Conservation (phyloP, 2,888 invertebrate genomes). For the Steinernema scapterisci region DNA sequence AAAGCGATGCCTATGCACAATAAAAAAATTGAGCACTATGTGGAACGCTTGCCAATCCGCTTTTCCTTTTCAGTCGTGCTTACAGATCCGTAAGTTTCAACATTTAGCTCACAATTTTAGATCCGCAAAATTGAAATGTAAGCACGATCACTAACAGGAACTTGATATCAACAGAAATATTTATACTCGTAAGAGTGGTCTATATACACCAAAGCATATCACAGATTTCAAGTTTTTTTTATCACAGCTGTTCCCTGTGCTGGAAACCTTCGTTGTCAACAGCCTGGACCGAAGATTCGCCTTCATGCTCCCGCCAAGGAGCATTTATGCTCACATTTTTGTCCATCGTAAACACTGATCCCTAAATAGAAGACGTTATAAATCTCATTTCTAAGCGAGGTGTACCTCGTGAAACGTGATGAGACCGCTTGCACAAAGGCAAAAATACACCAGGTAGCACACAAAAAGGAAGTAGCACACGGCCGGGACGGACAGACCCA, state of each 20-base stretch:
- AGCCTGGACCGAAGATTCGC: background rate
- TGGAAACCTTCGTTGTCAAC: background rate
- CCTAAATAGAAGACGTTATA: background rate
- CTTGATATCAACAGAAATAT: background rate
- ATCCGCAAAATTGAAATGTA: too few species aligned
- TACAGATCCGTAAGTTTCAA: too few species aligned
- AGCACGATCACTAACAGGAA: background rate
- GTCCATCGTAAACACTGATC: background rate
- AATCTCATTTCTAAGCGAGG: too few species aligned
- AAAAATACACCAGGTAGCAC: slow-evolving; percentile 74
- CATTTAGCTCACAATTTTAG: too few species aligned
- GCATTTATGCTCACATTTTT: slow-evolving; percentile 2
- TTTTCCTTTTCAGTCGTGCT: too few species aligned
- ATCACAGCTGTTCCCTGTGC: background rate
- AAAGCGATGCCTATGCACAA: too few species aligned
- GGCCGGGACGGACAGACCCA: slow-evolving; percentile 73
- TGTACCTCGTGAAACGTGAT: background rate
- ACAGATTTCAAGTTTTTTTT: background rate
- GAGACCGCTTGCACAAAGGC: slow-evolving; percentile 38
- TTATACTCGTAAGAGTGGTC: background rate
- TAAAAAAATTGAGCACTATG: too few species aligned
- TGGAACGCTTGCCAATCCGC: too few species aligned
- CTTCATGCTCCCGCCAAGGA: background rate
- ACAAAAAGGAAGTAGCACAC: slow-evolving; percentile 78
- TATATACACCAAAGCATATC: background rate